These are phyloP conservation scores for Onthophagus taurus DNA, from an alignment of 1,140 invertebrate genomes.

Conservation along the genomic window DNA sequence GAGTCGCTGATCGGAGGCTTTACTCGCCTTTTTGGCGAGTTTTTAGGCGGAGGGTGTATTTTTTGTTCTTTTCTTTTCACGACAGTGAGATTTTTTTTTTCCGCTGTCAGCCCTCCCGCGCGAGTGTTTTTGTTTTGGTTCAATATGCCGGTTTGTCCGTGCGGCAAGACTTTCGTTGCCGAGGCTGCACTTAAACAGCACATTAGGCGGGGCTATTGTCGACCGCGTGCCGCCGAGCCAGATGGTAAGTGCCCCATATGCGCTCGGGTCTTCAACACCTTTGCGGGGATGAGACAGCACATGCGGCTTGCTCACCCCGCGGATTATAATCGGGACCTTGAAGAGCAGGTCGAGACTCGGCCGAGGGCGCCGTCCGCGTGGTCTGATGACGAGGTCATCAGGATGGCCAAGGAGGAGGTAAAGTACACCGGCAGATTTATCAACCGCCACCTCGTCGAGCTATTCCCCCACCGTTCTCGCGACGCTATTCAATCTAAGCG, in stretches of 20 bases:
- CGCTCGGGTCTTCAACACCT: not conserved
- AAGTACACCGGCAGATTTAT: constrained; percentile 4
- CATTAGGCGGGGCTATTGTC: not conserved
- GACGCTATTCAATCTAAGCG: not conserved
- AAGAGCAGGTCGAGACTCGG: not conserved
- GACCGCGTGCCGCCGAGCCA: not conserved
- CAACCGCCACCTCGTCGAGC: not conserved
- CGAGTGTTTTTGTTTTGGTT: no score
- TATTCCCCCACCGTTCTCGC: not conserved
- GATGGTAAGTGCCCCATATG: not conserved
- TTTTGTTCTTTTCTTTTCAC: no score
- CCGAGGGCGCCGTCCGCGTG: not conserved
- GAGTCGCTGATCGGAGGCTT: no score
- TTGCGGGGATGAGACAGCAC: constrained; percentile 6
- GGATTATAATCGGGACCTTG: constrained; percentile 1
- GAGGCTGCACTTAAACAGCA: constrained; percentile 1
- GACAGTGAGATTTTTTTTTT: no score
- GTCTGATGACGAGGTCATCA: constrained; percentile 5
- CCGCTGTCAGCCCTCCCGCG: no score
- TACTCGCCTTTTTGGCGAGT: no score
- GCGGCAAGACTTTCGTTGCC: constrained; percentile 5
- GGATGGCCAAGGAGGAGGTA: constrained; percentile 1
- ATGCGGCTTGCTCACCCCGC: not conserved
- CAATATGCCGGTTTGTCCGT: not conserved
- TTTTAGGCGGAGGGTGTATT: no score